phyloP scores from a whole-genome alignment of 2,113 vertebrate genomes.

The Pogonocichla stellata region DNA sequence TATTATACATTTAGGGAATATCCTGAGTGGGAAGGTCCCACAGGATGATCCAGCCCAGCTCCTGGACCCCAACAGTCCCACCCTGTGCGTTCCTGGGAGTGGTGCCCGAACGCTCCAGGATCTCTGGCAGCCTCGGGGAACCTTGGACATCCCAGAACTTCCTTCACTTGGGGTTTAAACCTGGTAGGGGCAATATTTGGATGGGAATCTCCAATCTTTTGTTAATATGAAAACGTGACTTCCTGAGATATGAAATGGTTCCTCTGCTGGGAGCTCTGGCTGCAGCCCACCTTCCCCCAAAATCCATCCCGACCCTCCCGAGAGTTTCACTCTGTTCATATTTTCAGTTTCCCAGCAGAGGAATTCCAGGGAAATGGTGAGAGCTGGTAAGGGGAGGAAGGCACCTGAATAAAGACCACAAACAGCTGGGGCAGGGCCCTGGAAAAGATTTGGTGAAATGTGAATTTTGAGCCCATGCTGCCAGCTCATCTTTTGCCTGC shows the following conservation, averaged over 20 bases:
- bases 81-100: background rate
- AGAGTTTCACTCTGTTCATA: fast-evolving
- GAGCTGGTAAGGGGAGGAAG: background rate
- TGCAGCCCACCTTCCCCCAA: background rate
- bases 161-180: background rate
- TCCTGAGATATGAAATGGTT: too few relatives aligned
- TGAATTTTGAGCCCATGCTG: background rate
- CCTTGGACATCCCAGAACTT: background rate
- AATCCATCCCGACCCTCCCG: fast-evolving
- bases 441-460: background rate
- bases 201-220: background rate
- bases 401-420: fast-evolving
- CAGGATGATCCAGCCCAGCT: background rate
- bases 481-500: background rate
- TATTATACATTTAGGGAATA: background rate
- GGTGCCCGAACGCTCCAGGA: fast-evolving
- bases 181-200: background rate
- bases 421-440: background rate
- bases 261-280: background rate
- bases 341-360: background rate
- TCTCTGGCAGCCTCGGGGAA: background rate
- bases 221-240: background rate
- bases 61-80: background rate
- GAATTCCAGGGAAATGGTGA: background rate
- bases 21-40: background rate